phyloP scores from a whole-genome alignment of 1,140 invertebrate species.

The Brachionus paranguensis region DNA sequence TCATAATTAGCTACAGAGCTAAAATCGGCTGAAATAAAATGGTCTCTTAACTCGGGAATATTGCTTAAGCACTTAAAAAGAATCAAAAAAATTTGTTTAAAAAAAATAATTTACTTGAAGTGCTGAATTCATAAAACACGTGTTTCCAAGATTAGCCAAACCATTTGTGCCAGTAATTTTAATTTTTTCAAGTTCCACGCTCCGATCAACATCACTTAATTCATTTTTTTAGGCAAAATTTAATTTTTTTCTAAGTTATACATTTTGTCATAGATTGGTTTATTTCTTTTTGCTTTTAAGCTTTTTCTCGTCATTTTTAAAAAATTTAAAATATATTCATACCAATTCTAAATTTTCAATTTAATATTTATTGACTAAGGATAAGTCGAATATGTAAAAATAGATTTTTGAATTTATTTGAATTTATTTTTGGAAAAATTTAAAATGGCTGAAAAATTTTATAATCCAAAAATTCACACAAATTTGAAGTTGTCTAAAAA shows the following conservation, averaged over 20 bases:
- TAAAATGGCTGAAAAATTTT: not conserved
- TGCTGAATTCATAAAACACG: conserved; percentile 7
- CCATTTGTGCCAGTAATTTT: not conserved
- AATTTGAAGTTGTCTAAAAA: not conserved
- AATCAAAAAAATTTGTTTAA: not conserved
- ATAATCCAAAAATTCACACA: not conserved
- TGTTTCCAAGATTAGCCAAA: not conserved
- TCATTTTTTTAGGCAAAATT: not conserved
- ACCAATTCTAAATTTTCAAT: not conserved
- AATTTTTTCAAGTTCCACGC: not conserved
- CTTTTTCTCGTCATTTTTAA: not conserved
- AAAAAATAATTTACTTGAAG: not conserved
- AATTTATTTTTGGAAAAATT: not conserved
- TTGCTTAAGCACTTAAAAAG: not conserved
- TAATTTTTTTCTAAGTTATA: not conserved
- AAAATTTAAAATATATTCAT: not conserved
- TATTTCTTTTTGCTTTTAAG: not conserved
- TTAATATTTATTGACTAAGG: not conserved
- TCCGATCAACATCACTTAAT: not conserved
- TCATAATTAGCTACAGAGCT: not conserved
- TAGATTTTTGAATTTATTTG: not conserved
- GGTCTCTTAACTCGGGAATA: not conserved
- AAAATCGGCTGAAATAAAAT: not conserved
- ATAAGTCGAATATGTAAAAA: not conserved
- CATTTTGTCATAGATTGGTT: not conserved